A percentile compares a stretch with the other conserved stretches of the same genome.
These are phyloP conservation scores for Caerostris extrusa DNA, from an alignment of 1,140 invertebrate species.

Conservation along the genomic window DNA sequence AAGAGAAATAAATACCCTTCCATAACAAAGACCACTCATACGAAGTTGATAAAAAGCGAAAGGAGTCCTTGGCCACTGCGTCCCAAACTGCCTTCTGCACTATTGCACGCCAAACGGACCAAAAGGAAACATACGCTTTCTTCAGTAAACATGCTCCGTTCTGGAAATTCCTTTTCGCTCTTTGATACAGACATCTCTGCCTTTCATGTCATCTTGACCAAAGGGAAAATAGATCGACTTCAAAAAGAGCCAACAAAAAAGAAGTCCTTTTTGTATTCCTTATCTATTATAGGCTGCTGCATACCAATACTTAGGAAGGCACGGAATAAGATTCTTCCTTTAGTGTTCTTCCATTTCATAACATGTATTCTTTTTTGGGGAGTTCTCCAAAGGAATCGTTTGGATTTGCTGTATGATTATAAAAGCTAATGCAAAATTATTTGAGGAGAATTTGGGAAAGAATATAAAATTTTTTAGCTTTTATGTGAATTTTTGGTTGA, in stretches of 20 bases:
- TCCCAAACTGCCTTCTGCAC: conserved; percentile 34
- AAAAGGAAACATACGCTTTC: conserved; percentile 44
- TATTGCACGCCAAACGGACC: conserved; percentile 47
- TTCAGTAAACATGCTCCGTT: conserved; percentile 3
- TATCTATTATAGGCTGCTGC: conserved; percentile 2
- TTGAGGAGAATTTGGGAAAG: neutral
- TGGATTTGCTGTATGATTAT: neutral
- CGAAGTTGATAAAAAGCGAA: conserved; percentile 11
- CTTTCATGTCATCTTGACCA: conserved; percentile 35
- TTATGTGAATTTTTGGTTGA: too few species aligned
- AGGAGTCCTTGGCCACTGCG: neutral
- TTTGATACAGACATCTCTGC: neutral
- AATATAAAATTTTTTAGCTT: too few species aligned
- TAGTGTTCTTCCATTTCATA: neutral
- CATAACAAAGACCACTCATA: neutral
- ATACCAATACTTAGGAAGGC: neutral
- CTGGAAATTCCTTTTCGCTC: neutral
- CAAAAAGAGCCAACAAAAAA: conserved; percentile 32
- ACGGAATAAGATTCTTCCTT: too few species aligned
- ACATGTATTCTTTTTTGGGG: neutral
- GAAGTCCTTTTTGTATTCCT: conserved; percentile 17
- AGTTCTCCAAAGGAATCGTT: too few species aligned
- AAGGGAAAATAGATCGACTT: conserved; percentile 53
- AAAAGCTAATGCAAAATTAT: neutral
- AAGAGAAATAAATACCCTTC: neutral